Base-by-base conservation (phyloP, 2,797 vertebrate species). In the Aphelocoma californica region DNA sequence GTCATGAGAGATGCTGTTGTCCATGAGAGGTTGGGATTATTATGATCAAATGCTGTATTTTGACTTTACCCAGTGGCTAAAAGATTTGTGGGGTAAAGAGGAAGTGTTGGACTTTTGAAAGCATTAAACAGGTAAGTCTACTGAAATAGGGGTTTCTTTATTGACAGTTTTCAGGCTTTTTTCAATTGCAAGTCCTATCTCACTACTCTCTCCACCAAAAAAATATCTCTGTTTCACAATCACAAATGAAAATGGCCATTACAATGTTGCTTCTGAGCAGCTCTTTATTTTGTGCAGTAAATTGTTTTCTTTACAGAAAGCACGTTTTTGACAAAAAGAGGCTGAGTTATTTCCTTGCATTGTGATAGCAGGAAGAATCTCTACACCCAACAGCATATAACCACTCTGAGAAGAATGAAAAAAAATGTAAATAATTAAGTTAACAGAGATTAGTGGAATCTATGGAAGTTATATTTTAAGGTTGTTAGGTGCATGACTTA, bases 1-100 rank as follows among this genome's bases (percentile, higher is more conserved):
- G 88, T 82, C 77, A 83, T 98, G 97, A 97, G 96, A 96, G 90
- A 97, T 95, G 96, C 93, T 97, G 81, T 84, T 93, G 81, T 60
- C 95, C 81, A 36, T 98, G 91, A 98, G 73, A 62, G 72, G 82
- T 31, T 96, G 95, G 97, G 90, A 96, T 97, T 98, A 97, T 96
- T 96, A 96, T 97, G 96, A 97, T 97, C 94, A 94, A 91, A 91
- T 95, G 81, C 64, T 94, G 83, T 87, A 88, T 96, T 96, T 97
- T 97, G 97, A 95, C 87, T 97, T 97, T 94, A 97, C 34, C n/a
- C 90, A 96, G 92, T 83, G 97, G 95, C 81, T 97, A 89, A 96
- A 90, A 97, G 32, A 77, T 94, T 97, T 97, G 47, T 54, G 69
- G 82, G 44, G 40, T 95, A 95, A 93, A 96, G 92, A 69, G 58